A percentile compares a stretch with the other conserved stretches of the same genome.
Evolutionary conservation across 2,888 invertebrate genomes (phyloP).

Genomic region (Harpalus rubripes): DNA sequence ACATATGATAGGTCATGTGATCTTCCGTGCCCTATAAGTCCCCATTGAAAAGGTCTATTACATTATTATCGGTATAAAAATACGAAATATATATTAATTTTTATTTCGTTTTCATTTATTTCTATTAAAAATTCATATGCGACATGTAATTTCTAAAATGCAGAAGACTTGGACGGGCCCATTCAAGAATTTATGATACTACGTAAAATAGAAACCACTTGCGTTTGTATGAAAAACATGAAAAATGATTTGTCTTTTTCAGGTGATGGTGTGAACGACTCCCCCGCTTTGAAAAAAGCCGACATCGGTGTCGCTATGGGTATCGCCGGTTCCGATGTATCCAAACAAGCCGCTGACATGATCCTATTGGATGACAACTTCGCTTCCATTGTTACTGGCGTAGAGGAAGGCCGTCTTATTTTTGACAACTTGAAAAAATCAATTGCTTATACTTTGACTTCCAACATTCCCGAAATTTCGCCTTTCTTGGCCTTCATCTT

Average conservation of each 20-base stretch:
- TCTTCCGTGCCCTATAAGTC: too few species aligned
- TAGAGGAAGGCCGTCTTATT: conserved; percentile 96
- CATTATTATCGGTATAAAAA: too few species aligned
- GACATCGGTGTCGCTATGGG: conserved; percentile 97
- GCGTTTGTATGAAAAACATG: too few species aligned
- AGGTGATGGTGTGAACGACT: conserved; percentile 96
- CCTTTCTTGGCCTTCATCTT: conserved; percentile 98
- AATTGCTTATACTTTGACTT: conserved; percentile 97
- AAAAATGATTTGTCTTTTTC: conserved; percentile 1
- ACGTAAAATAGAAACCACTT: too few species aligned
- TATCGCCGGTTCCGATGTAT: conserved; percentile 95
- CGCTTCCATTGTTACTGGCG: conserved; percentile 97
- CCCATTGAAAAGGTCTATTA: too few species aligned
- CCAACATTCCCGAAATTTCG: conserved; percentile 98
- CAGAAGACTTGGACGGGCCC: too few species aligned
- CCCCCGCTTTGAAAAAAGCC: conserved; percentile 94
- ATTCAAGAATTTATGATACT: too few species aligned
- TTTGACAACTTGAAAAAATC: conserved; percentile 99
- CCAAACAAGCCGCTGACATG: conserved; percentile 99
- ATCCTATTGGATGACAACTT: conserved; percentile 99
- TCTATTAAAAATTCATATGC: too few species aligned
- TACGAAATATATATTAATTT: too few species aligned
- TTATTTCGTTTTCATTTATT: too few species aligned
- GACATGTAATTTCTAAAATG: too few species aligned
- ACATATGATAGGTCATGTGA: too few species aligned